Percentiles rank a stretch among this genome's conserved stretches.
phyloP scores from a whole-genome alignment of 2,888 invertebrate genomes.

The Criorhina ranunculi region DNA sequence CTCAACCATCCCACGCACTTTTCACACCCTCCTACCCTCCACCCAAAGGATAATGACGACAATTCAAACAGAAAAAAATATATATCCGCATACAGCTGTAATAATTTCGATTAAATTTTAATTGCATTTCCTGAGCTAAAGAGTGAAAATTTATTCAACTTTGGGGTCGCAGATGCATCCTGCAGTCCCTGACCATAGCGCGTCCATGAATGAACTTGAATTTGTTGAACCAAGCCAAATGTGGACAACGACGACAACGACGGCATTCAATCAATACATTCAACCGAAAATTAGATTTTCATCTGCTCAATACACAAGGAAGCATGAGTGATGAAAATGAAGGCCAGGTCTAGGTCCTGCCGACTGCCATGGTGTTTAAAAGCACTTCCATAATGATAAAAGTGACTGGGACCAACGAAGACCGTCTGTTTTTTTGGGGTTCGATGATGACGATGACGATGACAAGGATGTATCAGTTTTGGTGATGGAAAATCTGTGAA shows the following conservation, averaged over 20 bases:
- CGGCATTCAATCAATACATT: constrained; percentile 64
- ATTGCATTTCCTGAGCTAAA: constrained; percentile 57
- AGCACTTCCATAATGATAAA: constrained; percentile 39
- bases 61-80: constrained; percentile 15
- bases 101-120: constrained; percentile 72
- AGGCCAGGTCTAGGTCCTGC: constrained; percentile 45
- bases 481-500: constrained; percentile 62
- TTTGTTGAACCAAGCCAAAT: constrained; percentile 7
- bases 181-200: constrained; percentile 2
- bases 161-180: constrained; percentile 35
- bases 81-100: constrained; percentile 44
- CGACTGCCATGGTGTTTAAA: background rate
- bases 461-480: constrained; percentile 30
- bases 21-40: no score
- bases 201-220: constrained; percentile 54
- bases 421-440: background rate
- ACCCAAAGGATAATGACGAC: no score
- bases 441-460: background rate
- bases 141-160: constrained; percentile 47
- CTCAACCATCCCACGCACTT: constrained; percentile 1
- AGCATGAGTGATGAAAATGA: constrained; percentile 34
- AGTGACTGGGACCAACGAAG: no score
- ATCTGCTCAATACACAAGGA: constrained; percentile 22
- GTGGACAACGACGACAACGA: constrained; percentile 2
- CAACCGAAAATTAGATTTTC: constrained; percentile 74